Conservation (phyloP, 2,888 invertebrate genomes). For the Drosophila stalkeri region DNA sequence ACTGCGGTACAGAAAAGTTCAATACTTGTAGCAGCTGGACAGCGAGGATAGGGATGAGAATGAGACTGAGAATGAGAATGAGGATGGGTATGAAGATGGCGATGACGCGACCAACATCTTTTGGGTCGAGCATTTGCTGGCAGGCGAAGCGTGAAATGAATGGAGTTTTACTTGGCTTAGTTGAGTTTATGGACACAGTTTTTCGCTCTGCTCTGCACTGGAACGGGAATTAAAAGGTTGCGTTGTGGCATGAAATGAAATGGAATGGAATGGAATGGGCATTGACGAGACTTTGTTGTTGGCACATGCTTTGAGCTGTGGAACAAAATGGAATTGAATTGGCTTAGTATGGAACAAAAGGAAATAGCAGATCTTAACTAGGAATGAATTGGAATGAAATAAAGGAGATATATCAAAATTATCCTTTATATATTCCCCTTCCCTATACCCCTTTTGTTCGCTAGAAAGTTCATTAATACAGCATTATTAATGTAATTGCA, state of each 20-base stretch:
- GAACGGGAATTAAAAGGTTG: conserved; percentile 13
- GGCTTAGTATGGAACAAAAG: neutral
- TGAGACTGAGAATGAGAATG: neutral
- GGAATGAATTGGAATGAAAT: neutral
- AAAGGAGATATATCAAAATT: neutral
- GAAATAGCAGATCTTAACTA: neutral
- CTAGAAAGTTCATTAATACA: neutral
- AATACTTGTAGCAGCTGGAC: conserved; percentile 36
- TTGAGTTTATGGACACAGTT: conserved; percentile 35
- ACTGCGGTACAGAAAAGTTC: conserved; percentile 49
- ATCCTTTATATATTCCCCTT: too few relatives aligned
- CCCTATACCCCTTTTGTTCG: neutral
- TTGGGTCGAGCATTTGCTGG: conserved; percentile 42
- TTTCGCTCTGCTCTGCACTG: conserved; percentile 14
- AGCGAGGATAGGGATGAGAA: conserved; percentile 9
- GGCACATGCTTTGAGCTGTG: conserved; percentile 3
- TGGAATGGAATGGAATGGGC: conserved; percentile 13
- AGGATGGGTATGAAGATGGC: neutral
- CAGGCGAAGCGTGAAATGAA: conserved; percentile 70
- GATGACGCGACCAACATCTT: conserved; percentile 40
- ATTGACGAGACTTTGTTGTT: conserved; percentile 10
- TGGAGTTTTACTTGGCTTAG: conserved; percentile 52
- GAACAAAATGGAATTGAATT: neutral
- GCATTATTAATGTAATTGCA: neutral
- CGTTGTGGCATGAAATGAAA: conserved; percentile 6